These are phyloP conservation scores for Oscheius sp. DNA, from an alignment of 2,888 invertebrate species.

Conservation along the genomic window DNA sequence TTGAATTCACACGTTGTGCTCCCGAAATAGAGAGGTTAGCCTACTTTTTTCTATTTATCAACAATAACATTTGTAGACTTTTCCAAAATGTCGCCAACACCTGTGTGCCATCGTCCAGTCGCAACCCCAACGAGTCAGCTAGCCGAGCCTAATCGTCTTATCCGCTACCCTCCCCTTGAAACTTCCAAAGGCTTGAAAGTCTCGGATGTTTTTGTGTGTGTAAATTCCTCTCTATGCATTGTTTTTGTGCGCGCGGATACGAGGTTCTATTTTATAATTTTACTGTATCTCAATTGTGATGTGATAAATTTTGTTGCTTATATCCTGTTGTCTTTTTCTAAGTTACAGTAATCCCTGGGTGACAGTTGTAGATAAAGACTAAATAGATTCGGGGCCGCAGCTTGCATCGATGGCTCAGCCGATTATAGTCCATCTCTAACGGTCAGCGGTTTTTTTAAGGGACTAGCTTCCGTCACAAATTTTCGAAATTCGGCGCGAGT, in stretches of 20 bases:
- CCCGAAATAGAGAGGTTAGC: constrained; percentile 95
- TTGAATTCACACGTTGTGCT: constrained; percentile 98
- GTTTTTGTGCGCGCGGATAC: constrained; percentile 8
- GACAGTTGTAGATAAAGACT: no score
- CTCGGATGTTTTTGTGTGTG: background rate
- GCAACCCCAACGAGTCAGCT: constrained; percentile 22
- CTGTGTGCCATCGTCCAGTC: constrained; percentile 42
- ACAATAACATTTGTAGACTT: constrained; percentile 40
- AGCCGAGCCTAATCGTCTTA: constrained; percentile 19
- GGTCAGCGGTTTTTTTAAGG: no score
- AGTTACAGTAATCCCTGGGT: no score
- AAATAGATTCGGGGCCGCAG: no score
- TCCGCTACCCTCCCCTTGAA: background rate
- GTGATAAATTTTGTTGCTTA: constrained; percentile 28
- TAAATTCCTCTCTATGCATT: constrained; percentile 17
- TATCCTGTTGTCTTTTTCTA: no score
- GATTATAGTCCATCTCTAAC: no score
- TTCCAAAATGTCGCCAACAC: constrained; percentile 66
- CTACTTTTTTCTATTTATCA: background rate
- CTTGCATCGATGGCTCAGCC: no score
- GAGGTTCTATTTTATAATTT: constrained; percentile 19
- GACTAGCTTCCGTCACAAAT: no score
- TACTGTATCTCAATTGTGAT: constrained; percentile 29
- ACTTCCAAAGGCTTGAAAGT: background rate
- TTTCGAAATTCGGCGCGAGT: no score